Base-by-base conservation (phyloP, 2,888 invertebrate genomes). In the Protodeltote pygarga region DNA sequence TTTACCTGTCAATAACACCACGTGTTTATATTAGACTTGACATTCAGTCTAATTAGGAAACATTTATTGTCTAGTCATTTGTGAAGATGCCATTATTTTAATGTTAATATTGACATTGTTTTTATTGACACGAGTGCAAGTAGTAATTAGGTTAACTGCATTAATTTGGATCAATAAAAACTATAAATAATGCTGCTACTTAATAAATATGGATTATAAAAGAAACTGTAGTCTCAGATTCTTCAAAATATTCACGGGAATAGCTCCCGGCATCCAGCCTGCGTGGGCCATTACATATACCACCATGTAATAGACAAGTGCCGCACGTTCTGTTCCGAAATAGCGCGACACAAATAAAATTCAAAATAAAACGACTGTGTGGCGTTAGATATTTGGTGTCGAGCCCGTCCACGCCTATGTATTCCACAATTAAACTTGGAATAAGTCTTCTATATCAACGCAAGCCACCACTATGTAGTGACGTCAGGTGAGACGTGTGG, bases 281-380 rank as follows among this genome's bases (percentile, higher is more conserved):
- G 87, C 87, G 87, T 85, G 83, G 85, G 87, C 79, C 74, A 77
- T 69, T 75, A 76, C 74, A 79, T 77, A 72, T 65, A 73, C 77
- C 75, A 73, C 81, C 75, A 79, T 85, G 85, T 82, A 87, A 81
- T 83, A 83, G 85, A 87, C 87, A 88, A 89, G 88, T 89, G 87
- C 84, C 85, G 84, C 85, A 81, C 82, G 85, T 84, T 85, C 83
- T 75, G 82, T 75, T 88, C 90, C 71, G 72, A 92, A 91, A 92
- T 91, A 92, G 92, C 88, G 79, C 90, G 90, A 90, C 92, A 89
- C 87, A 89, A 91, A 92, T 92, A 91, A 91, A 92, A 89, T 88
- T 81, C 76, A 88, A 90, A 92, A 92, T 90, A 91, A 91, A 90
- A 87, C 87, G 75, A 83, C 81, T 84, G 83, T 81, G 88, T 85